phyloP scores from a whole-genome alignment of 2,113 vertebrate species.

The Eretmochelys imbricata region DNA sequence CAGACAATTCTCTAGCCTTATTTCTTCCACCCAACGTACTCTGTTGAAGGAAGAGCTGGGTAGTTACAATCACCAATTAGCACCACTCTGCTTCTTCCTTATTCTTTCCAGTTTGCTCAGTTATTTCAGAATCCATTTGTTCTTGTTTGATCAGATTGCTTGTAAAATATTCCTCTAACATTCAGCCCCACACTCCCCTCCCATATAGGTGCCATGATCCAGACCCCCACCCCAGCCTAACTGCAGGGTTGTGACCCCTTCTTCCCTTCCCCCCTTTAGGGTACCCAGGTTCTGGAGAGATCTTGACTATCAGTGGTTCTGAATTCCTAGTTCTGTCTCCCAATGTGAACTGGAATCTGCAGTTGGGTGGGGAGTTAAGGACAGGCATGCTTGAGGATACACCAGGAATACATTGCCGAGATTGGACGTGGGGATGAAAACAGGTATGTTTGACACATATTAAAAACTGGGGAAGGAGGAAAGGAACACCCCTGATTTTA shows the following conservation, averaged over 20 bases:
- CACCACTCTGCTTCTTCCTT: background rate
- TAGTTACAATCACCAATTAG: background rate
- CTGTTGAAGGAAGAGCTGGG: background rate
- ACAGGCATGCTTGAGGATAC: no score
- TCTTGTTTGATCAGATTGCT: background rate
- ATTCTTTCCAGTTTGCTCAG: background rate
- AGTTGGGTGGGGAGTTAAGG: no score
- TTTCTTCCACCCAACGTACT: background rate
- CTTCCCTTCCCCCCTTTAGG: no score
- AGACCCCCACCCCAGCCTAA: background rate
- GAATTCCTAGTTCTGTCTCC: no score
- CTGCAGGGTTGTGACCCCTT: background rate
- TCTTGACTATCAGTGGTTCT: no score
- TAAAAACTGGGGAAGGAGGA: no score
- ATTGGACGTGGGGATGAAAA: no score
- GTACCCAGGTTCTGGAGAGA: no score
- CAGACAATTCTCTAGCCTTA: background rate
- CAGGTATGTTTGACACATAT: no score
- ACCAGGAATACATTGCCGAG: no score
- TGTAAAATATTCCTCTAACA: background rate
- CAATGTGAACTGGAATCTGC: no score
- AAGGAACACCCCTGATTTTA: no score
- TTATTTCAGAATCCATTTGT: background rate
- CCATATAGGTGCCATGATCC: background rate
- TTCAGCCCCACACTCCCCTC: background rate